phyloP scores from a whole-genome alignment of 2,113 vertebrate species.

The Peromyscus leucopus region DNA sequence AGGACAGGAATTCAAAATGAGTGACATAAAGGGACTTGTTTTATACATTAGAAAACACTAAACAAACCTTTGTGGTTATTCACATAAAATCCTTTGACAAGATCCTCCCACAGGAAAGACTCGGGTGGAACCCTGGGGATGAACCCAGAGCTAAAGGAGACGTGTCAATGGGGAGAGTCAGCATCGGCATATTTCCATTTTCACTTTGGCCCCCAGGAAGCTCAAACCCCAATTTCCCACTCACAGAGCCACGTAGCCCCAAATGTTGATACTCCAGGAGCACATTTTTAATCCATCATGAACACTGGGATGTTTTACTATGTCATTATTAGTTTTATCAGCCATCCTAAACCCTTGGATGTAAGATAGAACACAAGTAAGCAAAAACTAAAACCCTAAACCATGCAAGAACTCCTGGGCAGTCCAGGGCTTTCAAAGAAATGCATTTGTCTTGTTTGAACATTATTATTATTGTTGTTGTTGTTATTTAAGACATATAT shows the following conservation, averaged over 20 bases:
- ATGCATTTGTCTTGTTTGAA: neutral
- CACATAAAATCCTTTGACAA: neutral
- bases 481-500: conserved; percentile 5
- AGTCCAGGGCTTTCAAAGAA: neutral
- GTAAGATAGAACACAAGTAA: neutral
- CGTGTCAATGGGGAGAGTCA: no score
- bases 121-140: no score
- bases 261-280: neutral
- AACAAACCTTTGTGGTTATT: neutral
- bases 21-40: neutral
- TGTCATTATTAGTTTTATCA: neutral
- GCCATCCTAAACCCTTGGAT: neutral
- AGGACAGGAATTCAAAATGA: neutral
- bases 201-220: conserved; percentile 13
- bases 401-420: neutral
- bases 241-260: rapidly evolving
- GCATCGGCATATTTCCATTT: neutral
- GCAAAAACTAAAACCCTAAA: neutral
- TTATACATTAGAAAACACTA: neutral
- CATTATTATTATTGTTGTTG: neutral
- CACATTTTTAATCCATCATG: neutral
- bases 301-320: neutral
- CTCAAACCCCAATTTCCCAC: conserved; percentile 1
- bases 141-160: neutral
- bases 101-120: neutral